Percentiles rank a stretch among this genome's conserved stretches.
These are phyloP conservation scores for Chlamydotis undulata DNA, from an alignment of 2,113 vertebrate genomes.

Conservation along the genomic window DNA sequence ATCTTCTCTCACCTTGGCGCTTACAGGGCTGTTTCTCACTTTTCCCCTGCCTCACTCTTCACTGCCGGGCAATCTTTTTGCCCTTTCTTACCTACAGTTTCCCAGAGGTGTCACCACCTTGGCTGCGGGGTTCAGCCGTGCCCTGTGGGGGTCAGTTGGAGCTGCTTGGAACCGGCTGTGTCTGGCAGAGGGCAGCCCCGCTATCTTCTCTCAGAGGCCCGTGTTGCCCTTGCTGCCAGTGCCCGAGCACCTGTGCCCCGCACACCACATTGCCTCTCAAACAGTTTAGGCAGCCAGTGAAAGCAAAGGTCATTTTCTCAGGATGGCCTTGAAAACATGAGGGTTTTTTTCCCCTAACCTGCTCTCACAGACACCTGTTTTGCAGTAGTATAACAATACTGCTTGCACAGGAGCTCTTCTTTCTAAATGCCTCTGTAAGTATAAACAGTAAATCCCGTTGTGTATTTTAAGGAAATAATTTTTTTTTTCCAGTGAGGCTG, in stretches of 20 bases:
- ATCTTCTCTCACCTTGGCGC: not conserved
- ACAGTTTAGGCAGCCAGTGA: not conserved
- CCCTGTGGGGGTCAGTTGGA: rapidly evolving
- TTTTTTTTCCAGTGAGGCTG: not conserved
- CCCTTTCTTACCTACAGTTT: not conserved
- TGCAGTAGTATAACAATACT: not conserved
- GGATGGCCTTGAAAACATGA: not conserved
- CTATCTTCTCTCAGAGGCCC: not conserved
- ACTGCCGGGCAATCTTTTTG: not conserved
- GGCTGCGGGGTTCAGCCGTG: not conserved
- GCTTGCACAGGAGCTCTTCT: not conserved
- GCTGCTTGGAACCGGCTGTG: not conserved
- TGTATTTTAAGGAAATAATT: not conserved
- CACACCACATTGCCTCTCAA: not conserved
- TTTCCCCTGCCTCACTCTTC: not conserved
- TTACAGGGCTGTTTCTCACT: not conserved
- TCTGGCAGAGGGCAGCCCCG: rapidly evolving
- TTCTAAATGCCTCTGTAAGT: not conserved
- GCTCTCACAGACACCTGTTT: not conserved
- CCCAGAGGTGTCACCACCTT: too few species aligned
- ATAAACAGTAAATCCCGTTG: not conserved
- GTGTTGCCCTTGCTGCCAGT: rapidly evolving
- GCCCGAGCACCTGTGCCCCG: rapidly evolving
- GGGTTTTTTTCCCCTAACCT: not conserved
- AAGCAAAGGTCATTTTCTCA: not conserved